Base-by-base conservation (phyloP, 2,888 invertebrate genomes). In the Lasioglossum oenotherae region DNA sequence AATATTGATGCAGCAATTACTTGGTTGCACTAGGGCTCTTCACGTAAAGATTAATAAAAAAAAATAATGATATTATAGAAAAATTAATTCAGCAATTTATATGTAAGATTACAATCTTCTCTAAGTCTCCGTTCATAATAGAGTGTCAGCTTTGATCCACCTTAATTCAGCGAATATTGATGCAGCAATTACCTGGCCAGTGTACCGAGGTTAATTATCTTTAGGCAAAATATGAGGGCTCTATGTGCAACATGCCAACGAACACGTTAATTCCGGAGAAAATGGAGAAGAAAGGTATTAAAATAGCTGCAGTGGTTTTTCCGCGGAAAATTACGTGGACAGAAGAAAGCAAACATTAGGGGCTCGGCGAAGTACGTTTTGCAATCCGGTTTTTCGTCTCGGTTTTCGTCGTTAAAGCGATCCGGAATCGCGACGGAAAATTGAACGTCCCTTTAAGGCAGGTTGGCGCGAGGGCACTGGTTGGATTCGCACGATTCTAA, bases 401-500 rank as follows among this genome's bases (percentile, higher is more conserved):
- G 67, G 67, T 67, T 31, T 35, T 67, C 67, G 46, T 31, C 44
- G 69, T 78, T 57, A 80, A 57, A 74, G 38, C 23, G 84, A 83
- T 75, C 75, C 16, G 12, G 49, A 49, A 85, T 79, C 74, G 49
- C 53, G 46, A 77, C 57, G 71, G 69, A 57, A 85, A 79, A 81
- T 81, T 76, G 46, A 78, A 75, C 84, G 80, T 84, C 78, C 53
- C 81, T 78, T 78, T 60, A 80, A 80, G 71, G 69, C 76, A 76
- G 27, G 67, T 69, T 49, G 74, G 35, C 44, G 69, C 78, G 76
- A 78, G 60, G 14, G 78, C 79, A 71, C 81, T 57, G 77, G 79
- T 69, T 84, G 84, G 80, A 87, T 87, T 87, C 77, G 87, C 87
- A 60, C 74, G 75, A 84, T 87, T 87, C 87, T 87, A 87, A 88